Conservation (phyloP, 2,888 invertebrate genomes). For the Odiellus spinosus region DNA sequence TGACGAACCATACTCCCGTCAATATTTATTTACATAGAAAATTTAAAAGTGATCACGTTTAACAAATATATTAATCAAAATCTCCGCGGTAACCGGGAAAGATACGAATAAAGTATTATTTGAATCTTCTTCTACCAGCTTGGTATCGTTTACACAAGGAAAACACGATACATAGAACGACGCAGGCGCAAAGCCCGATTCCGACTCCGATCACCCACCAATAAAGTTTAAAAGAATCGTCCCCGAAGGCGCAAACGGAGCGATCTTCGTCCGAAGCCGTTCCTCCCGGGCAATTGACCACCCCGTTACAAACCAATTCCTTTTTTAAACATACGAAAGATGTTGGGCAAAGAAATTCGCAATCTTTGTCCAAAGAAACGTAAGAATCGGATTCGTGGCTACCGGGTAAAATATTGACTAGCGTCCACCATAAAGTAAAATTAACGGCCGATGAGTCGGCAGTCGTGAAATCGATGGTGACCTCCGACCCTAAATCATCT, state of each 20-base stretch:
- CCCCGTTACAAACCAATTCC: conserved; percentile 67
- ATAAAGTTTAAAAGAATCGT: conserved; percentile 12
- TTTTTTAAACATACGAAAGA: conserved; percentile 66
- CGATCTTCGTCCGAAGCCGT: conserved; percentile 10
- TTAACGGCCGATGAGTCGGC: conserved; percentile 8
- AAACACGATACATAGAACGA: conserved; percentile 11
- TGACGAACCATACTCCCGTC: too few relatives aligned
- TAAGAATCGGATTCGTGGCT: conserved; percentile 12
- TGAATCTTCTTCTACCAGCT: conserved; percentile 11
- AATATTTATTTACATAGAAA: too few relatives aligned
- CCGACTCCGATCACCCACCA: conserved; percentile 16
- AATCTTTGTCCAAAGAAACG: conserved; percentile 33
- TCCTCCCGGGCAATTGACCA: conserved; percentile 49
- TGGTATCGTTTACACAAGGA: conserved; percentile 12
- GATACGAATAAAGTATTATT: too few relatives aligned
- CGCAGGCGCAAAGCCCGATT: conserved; percentile 11
- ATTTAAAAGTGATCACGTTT: too few relatives aligned
- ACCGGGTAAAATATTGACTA: conserved; percentile 14
- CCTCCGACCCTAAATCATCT: conserved; percentile 11
- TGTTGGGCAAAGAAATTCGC: conserved; percentile 72
- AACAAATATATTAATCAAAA: too few relatives aligned
- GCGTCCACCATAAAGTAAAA: conserved; percentile 16
- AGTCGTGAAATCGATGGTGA: conserved; percentile 8
- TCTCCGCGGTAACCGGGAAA: too few relatives aligned
- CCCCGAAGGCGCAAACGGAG: conserved; percentile 7